Evolutionary conservation across 2,797 vertebrate genomes (phyloP), one percentile per base, ranked within the genome.

Genomic region (Artibeus jamaicensis): DNA sequence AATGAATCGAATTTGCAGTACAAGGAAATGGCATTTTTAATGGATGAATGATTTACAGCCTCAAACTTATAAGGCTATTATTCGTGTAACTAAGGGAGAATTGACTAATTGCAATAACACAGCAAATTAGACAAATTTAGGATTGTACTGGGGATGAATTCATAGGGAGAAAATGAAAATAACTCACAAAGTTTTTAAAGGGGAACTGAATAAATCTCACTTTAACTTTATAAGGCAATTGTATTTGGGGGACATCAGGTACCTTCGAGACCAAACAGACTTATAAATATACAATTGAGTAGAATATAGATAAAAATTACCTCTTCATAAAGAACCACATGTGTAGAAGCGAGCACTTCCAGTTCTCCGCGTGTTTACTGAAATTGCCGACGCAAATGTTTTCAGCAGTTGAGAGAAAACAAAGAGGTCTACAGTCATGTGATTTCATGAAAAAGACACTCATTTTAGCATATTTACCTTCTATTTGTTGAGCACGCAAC

Each of bases 21-120:
- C 91, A 97, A 98, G 97, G 97, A 98, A 98, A 98, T 95, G 93
- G 95, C 98, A 97, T 97, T 98, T 98, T 98, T 98, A 98, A 98
- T 98, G 97, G 98, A 98, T 98, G 98, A 98, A 97, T 98, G 98
- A 98, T 98, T 98, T 98, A 98, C 98, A 98, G 93, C 97, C 94
- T 96, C 96, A 97, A 98, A 98, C 93, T 98, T 98, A 90, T 50
- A 97, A 97, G 97, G 95, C 91, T 97, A 92, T 97, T 98, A 97
- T 98, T 98, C 98, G 96, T 91, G 94, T 91, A 98, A 98, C 94
- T 97, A 96, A 96, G 96, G 86, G 94, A 92, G 97, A 98, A 98
- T 44, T 94, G 94, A 96, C 97, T 98, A 98, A 98, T 98, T 98
- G 97, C 97, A 98, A 98, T 96, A 97, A 94, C 91, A 97, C 48